Percentiles rank a stretch among this genome's conserved stretches.
Evolutionary conservation across 2,113 vertebrate species (phyloP).

Genomic region (Parus major): DNA sequence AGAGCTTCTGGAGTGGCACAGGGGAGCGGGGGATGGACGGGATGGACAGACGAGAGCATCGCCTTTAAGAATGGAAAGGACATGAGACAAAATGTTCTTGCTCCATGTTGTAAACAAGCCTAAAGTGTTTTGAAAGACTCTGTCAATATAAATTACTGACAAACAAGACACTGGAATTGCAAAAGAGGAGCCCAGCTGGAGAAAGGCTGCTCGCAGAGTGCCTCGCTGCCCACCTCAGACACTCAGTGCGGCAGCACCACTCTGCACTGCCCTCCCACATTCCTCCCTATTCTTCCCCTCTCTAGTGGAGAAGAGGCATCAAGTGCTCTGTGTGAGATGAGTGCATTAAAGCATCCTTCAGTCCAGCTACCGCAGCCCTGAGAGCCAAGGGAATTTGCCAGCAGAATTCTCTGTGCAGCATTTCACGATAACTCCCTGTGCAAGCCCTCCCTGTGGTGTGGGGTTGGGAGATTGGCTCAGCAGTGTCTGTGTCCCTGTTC

Average conservation of each 20-base stretch:
- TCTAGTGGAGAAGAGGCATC: neutral
- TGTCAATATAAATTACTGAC: slow-evolving; percentile 52
- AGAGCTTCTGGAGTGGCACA: neutral
- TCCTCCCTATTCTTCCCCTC: slow-evolving; percentile 11
- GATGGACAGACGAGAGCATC: neutral
- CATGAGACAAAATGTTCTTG: slow-evolving; percentile 70
- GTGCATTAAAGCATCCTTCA: neutral
- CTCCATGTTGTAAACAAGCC: slow-evolving; percentile 70
- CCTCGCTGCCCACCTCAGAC: slow-evolving; percentile 2
- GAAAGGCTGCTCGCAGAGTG: neutral
- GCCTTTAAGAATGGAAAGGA: slow-evolving; percentile 58
- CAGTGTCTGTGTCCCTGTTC: neutral
- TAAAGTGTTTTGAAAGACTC: slow-evolving; percentile 71
- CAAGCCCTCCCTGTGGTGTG: accelerated
- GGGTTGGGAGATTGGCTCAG: neutral
- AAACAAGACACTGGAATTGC: slow-evolving; percentile 40
- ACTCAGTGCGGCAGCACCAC: neutral
- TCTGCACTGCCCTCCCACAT: neutral
- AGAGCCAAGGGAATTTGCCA: neutral
- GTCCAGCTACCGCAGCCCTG: neutral
- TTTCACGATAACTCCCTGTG: neutral
- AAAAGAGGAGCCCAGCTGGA: slow-evolving; percentile 56
- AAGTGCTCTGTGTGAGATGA: neutral
- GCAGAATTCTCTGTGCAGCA: neutral
- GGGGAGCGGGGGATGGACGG: neutral